Conservation (phyloP, 1,140 invertebrate species). For the Thereuonema tuberculata region DNA sequence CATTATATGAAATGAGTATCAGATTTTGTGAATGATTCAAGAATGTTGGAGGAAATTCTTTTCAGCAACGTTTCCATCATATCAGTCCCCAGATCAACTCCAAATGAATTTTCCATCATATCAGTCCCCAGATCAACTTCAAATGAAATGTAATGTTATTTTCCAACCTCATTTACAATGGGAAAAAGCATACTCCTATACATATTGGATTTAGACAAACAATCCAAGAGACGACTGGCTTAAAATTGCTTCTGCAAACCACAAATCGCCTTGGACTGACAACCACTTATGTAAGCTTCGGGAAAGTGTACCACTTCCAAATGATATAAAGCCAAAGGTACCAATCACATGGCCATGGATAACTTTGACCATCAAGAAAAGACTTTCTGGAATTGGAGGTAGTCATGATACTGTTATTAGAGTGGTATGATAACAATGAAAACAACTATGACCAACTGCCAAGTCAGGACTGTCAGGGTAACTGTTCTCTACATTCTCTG, state of each 20-base stretch:
- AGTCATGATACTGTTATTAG: slow-evolving; percentile 8
- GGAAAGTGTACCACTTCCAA: slow-evolving; percentile 3
- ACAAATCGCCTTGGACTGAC: slow-evolving; percentile 1
- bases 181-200: neutral
- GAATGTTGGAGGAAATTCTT: no score
- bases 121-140: no score
- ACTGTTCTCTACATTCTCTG: neutral
- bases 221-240: neutral
- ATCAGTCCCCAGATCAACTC: no score
- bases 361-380: slow-evolving; percentile 8
- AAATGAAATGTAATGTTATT: no score
- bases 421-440: neutral
- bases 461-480: neutral
- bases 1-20: no score
- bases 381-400: slow-evolving; percentile 6
- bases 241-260: neutral
- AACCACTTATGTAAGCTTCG: neutral
- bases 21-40: no score
- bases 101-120: no score
- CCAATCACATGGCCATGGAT: neutral
- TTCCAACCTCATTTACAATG: no score
- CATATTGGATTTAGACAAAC: slow-evolving; percentile 8
- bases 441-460: neutral
- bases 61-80: no score
- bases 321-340: neutral